Evolutionary conservation across 1,140 invertebrate genomes (phyloP).

Genomic region (Octopus bimaculoides): DNA sequence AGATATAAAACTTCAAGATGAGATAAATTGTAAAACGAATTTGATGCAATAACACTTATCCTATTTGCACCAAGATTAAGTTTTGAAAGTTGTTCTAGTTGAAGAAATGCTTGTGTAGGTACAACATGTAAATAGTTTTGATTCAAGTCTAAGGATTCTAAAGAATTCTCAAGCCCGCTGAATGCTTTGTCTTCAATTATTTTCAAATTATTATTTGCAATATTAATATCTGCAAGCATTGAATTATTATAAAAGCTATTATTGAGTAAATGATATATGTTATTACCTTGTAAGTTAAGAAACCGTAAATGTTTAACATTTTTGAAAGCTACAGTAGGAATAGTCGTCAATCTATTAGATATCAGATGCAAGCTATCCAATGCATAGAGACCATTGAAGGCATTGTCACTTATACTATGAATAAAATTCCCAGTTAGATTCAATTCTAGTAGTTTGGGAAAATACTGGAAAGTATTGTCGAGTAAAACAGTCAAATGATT

Average conservation of each 20-base stretch:
- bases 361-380: background rate
- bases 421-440: conserved; percentile 10
- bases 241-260: background rate
- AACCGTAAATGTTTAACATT: background rate
- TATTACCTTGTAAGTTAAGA: background rate
- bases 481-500: background rate
- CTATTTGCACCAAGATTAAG: background rate
- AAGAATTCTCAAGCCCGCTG: background rate
- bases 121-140: background rate
- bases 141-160: background rate
- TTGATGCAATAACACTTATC: background rate
- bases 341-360: background rate
- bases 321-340: background rate
- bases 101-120: background rate
- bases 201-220: background rate
- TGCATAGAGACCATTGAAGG: background rate
- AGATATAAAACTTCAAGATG: background rate
- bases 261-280: background rate
- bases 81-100: background rate
- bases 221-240: background rate
- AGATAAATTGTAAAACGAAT: background rate
- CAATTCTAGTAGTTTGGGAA: background rate
- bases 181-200: background rate
- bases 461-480: background rate
- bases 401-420: background rate